Evolutionary conservation across 2,888 invertebrate species (phyloP).

Genomic region (Carpatolechia fugitivella): DNA sequence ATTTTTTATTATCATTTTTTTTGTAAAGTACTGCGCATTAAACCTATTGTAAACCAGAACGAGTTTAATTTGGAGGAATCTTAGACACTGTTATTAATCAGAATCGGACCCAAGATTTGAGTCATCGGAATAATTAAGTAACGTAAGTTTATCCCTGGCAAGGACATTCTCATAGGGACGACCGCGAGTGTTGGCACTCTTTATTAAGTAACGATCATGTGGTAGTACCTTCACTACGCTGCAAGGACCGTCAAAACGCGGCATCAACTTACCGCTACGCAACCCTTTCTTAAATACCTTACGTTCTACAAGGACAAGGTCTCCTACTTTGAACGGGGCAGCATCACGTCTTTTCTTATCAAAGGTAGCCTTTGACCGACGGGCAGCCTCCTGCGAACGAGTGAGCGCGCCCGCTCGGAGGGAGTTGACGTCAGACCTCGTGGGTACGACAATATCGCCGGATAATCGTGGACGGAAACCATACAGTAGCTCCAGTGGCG

Average conservation of each 20-base stretch:
- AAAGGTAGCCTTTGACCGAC: neutral
- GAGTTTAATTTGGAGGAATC: no score
- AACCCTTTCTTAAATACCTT: neutral
- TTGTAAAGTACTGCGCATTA: no score
- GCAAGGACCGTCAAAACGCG: neutral
- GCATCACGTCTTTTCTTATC: neutral
- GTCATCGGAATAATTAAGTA: no score
- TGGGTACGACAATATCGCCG: neutral
- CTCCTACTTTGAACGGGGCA: neutral
- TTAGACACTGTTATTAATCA: no score
- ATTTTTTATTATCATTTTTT: no score
- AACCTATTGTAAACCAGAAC: no score
- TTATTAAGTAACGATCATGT: constrained; percentile 4
- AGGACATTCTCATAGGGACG: no score
- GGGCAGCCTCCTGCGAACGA: neutral
- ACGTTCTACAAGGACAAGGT: neutral
- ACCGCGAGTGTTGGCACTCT: no score
- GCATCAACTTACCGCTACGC: neutral
- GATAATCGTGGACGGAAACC: neutral
- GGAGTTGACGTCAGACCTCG: neutral
- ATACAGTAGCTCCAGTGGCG: neutral
- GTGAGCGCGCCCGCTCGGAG: neutral
- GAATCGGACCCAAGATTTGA: no score
- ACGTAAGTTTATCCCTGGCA: no score
- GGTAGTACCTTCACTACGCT: no score